Conservation (phyloP, 2,113 vertebrate species). For the Bufo bufo region DNA sequence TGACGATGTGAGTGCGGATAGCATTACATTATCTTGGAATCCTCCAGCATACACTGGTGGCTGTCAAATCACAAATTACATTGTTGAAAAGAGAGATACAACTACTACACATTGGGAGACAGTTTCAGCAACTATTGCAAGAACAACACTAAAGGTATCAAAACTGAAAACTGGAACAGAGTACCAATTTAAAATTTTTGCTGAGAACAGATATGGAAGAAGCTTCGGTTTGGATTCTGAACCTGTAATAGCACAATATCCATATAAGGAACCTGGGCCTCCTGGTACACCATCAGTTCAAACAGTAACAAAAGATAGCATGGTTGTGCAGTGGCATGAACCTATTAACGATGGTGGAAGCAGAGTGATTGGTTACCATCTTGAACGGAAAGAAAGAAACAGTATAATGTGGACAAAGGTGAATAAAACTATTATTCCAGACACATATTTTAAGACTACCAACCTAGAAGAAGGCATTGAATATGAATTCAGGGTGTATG, state of each 20-base stretch:
- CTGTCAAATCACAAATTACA: conserved; percentile 94
- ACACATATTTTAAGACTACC: conserved; percentile 86
- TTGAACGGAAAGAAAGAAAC: conserved; percentile 96
- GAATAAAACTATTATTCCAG: conserved; percentile 92
- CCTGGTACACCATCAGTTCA: conserved; percentile 93
- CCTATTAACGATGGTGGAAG: conserved; percentile 94
- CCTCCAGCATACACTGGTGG: conserved; percentile 89
- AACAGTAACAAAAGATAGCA: conserved; percentile 86
- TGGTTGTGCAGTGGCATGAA: conserved; percentile 94
- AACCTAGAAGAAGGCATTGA: conserved; percentile 94
- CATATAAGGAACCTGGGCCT: conserved; percentile 95
- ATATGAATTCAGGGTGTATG: conserved; percentile 95
- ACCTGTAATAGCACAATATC: conserved; percentile 88
- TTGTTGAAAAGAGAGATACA: conserved; percentile 96
- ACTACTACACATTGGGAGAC: conserved; percentile 90
- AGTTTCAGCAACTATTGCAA: conserved; percentile 86
- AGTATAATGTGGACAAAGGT: conserved; percentile 96
- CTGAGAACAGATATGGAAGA: conserved; percentile 94
- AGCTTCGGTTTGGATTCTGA: conserved; percentile 92
- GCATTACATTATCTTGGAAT: conserved; percentile 91
- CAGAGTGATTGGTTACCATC: conserved; percentile 89
- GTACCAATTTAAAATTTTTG: conserved; percentile 97
- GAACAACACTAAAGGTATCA: conserved; percentile 88
- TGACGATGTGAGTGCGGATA: conserved; percentile 92
- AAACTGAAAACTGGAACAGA: conserved; percentile 94